Percentiles rank a stretch among this genome's conserved stretches.
Conservation (phyloP, 2,797 vertebrate genomes). For the Euphonia xanthogaster region DNA sequence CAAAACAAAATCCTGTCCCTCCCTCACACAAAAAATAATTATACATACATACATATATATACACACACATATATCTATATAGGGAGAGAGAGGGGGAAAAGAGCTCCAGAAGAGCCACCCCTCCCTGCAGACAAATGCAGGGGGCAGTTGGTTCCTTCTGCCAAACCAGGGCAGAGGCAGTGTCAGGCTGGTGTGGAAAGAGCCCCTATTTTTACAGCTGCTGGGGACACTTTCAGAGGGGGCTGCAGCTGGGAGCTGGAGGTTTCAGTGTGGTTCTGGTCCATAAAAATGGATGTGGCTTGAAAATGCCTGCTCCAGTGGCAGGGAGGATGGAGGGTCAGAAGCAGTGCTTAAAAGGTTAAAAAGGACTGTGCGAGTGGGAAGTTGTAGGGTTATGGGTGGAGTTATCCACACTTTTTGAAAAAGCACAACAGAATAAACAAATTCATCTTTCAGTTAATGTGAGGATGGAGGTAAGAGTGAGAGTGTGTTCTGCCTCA, state of each 20-base stretch:
- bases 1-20: slow-evolving; percentile 37
- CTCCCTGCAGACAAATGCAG: neutral
- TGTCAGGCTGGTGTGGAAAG: neutral
- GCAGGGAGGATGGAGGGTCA: neutral
- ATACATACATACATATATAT: neutral
- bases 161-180: neutral
- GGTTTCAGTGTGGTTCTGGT: neutral
- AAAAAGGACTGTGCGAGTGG: slow-evolving; percentile 53
- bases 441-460: slow-evolving; percentile 44
- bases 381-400: slow-evolving; percentile 56
- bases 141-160: neutral
- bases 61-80: neutral
- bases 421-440: slow-evolving; percentile 53
- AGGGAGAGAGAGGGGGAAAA: accelerated
- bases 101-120: neutral
- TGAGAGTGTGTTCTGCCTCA: neutral
- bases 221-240: neutral
- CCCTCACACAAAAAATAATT: neutral
- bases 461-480: slow-evolving; percentile 34
- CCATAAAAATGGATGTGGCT: slow-evolving; percentile 1
- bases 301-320: neutral
- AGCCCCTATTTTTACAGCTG: slow-evolving; percentile 42
- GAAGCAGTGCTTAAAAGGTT: slow-evolving; percentile 66
- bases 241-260: neutral
- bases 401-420: slow-evolving; percentile 50